Evolutionary conservation across 2,888 invertebrate species (phyloP), one percentile per base, ranked within the genome.

Genomic region (Pterostichus niger): DNA sequence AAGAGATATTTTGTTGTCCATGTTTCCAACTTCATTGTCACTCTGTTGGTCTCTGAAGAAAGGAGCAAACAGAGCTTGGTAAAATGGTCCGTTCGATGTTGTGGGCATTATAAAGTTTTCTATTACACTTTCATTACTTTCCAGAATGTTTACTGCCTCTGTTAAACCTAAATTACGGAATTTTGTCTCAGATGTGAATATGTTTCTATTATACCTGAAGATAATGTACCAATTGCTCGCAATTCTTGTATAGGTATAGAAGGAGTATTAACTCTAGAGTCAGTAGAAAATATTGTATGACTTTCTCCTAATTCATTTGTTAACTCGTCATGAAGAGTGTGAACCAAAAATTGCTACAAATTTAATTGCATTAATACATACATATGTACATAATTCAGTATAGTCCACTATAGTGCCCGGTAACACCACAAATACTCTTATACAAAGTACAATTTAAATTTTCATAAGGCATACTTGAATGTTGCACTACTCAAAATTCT

Each of bases 281-380:
- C 56, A 2, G 33, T 6, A 15, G 7, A 35, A 35, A 77, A 77
- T 15, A 77, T 56, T 6, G 17, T 17, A 15, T 88, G 87, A 33
- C 87, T 87, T 0, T 85, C 76, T 2, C 90, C 90, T 40, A 90
- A 86, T 31, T 87, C 86, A 1, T 86, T 84, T 17, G 86, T 86
- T 31, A 90, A 87, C 80, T 90, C 89, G 6, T 81, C 84, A n/a
- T 88, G 87, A 84, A 89, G 88, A 0, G 89, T 88, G 84, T 90
- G 89, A 1, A 88, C 87, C 46, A 90, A 40, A 76, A 59, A 82
- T 46, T 75, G 82, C 82, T 81, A 44, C 0, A 71, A 71, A 11
- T 10, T 40, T n/a, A 5, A 15, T 56, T 5, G 17, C 4, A 40
- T 40, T 40, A 40, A 40, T 24, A 24, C 24, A 24, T 24, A 24